Evolutionary conservation across 1,140 invertebrate genomes (phyloP), one percentile per base, ranked within the genome.

Genomic region (Acromyrmex heyeri): DNA sequence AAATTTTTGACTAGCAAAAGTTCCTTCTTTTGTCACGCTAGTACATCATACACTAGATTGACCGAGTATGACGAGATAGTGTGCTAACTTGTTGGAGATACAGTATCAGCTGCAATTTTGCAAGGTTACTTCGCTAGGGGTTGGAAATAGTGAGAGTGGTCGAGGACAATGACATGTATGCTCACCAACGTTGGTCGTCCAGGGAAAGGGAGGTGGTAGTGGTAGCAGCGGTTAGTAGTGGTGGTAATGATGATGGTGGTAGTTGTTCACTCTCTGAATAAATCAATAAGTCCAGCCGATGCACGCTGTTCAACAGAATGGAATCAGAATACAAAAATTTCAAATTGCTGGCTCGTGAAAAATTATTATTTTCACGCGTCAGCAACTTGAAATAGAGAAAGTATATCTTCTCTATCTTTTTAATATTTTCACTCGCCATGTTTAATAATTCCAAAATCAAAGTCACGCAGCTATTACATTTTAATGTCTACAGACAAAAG

Each of bases 231-330:
- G 53, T 81, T 48, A n/a, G 14, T 44, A 14, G 7, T 44, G 38
- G 21, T 79, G 44, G 61, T 65, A 3, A 12, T 55, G 48, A 0
- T 55, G 48, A 30, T 67, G 48, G 77, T 85, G 87, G 53, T 86
- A 87, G 76, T 88, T 88, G 86, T 89, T 89, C 90, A 88, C 91
- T 89, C 92, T 86, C 87, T 89, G 87, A 92, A 93, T 91, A 92
- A 93, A 93, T 94, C 93, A 93, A 94, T 93, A 93, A 92, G 83
- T 90, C 76, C 82, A 76, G 55, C 79, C 87, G 73, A 83, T 85
- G 69, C 77, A 88, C 50, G 57, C 62, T 50, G 65, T 78, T 78
- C 38, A 77, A 70, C 64, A 38, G 55, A 65, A 48, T 53, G 44
- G 27, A 62, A 50, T 75, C 53, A 30, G 38, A 76, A 77, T 55